Evolutionary conservation across 2,797 vertebrate genomes (phyloP).

Genomic region (Stomatorhinus walkeri): DNA sequence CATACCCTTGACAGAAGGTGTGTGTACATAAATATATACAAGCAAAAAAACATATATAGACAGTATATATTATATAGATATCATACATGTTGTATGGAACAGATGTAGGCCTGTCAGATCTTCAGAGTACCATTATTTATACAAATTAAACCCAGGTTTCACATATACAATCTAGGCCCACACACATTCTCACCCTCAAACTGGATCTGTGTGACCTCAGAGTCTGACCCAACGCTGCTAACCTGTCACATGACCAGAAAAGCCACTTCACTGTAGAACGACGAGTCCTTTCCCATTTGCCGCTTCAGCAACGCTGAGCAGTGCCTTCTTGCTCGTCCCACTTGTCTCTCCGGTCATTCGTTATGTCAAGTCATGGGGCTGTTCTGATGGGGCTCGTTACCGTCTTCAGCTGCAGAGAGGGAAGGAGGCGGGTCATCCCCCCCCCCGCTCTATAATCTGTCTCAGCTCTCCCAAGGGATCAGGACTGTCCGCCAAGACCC

Average conservation of each 20-base stretch:
- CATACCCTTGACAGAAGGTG: not conserved
- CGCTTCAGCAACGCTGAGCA: constrained; percentile 44
- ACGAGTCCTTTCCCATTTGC: constrained; percentile 43
- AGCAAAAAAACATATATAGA: not conserved
- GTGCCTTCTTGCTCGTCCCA: constrained; percentile 54
- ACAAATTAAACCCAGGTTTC: not conserved
- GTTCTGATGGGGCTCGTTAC: constrained; percentile 65
- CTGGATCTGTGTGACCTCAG: not conserved
- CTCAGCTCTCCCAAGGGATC: constrained; percentile 40
- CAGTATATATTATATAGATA: not conserved
- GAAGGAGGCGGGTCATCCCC: constrained; percentile 40
- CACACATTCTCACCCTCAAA: not conserved
- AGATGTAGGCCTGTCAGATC: not conserved
- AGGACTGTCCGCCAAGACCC: constrained; percentile 46
- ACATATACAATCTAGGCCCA: not conserved
- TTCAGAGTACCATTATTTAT: not conserved
- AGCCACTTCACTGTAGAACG: constrained; percentile 28
- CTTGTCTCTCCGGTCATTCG: constrained; percentile 57
- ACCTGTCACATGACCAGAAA: not conserved
- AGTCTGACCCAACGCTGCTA: not conserved
- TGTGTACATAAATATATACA: not conserved
- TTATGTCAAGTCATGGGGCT: constrained; percentile 55
- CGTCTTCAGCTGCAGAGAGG: constrained; percentile 50
- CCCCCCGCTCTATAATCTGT: constrained; percentile 47
- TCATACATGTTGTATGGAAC: not conserved